Evolutionary conservation across 2,113 vertebrate genomes (phyloP).

Genomic region (Thamnophis sirtalis): DNA sequence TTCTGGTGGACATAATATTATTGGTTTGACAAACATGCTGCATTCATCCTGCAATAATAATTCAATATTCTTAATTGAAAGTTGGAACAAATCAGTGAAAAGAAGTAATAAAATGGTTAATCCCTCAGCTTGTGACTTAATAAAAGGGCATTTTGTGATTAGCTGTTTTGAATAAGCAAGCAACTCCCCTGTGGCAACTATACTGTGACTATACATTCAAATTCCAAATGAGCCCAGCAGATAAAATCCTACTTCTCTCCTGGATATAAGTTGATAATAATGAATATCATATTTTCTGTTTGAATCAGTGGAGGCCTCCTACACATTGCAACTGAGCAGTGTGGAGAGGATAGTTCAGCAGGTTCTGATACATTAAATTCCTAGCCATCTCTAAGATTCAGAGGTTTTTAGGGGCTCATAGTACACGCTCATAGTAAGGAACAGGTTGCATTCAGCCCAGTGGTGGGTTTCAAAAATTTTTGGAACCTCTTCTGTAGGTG

Average conservation of each 20-base stretch:
- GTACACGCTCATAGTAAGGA: neutral
- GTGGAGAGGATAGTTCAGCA: neutral
- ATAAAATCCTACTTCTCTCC: neutral
- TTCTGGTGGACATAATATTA: accelerated
- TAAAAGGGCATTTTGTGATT: neutral
- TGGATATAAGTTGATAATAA: neutral
- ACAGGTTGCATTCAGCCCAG: neutral
- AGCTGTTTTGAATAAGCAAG: neutral
- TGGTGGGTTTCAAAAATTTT: no score
- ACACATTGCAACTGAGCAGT: neutral
- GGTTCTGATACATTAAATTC: neutral
- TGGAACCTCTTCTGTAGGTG: no score
- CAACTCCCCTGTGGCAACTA: neutral
- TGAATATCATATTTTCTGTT: neutral
- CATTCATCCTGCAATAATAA: conserved; percentile 9
- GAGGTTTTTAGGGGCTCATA: neutral
- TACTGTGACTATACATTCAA: neutral
- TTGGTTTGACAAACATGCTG: neutral
- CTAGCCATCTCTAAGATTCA: no score
- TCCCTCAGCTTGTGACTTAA: neutral
- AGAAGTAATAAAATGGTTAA: neutral
- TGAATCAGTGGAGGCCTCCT: neutral
- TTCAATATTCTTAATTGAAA: neutral
- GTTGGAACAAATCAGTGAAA: neutral
- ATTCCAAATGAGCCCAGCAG: neutral